Conservation (phyloP, 2,797 vertebrate species). For the Lithobates pipiens region DNA sequence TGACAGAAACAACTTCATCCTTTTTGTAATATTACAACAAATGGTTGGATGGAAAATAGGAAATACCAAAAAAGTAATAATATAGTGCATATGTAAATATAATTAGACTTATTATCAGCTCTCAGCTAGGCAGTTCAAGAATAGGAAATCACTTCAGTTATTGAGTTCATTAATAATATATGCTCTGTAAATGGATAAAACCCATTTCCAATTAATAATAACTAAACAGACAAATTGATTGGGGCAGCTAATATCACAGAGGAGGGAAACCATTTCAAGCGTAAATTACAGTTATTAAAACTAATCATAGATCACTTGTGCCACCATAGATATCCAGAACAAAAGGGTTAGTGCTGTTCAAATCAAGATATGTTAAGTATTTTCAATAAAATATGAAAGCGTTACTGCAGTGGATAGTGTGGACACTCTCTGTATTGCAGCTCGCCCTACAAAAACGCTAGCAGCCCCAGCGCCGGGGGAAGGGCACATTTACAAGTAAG, state of each 20-base stretch:
- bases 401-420: no score
- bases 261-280: slow-evolving; percentile 6
- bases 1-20: neutral
- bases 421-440: no score
- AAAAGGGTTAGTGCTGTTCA: neutral
- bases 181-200: slow-evolving; percentile 36
- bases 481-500: no score
- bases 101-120: slow-evolving; percentile 21
- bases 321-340: neutral
- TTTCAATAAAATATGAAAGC: no score
- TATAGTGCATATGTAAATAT: slow-evolving; percentile 16
- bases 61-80: slow-evolving; percentile 32
- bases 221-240: slow-evolving; percentile 39
- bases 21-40: neutral
- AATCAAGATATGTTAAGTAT: neutral
- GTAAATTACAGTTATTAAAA: slow-evolving; percentile 15
- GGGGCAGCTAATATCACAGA: slow-evolving; percentile 24
- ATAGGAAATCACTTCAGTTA: neutral
- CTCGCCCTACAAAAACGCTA: no score
- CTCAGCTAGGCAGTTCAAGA: slow-evolving; percentile 5
- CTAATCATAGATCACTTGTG: neutral
- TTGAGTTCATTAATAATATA: slow-evolving; percentile 44
- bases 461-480: no score
- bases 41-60: neutral
- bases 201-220: slow-evolving; percentile 41